Evolutionary conservation across 2,888 invertebrate species (phyloP).

Genomic region (Plebejus melissa): DNA sequence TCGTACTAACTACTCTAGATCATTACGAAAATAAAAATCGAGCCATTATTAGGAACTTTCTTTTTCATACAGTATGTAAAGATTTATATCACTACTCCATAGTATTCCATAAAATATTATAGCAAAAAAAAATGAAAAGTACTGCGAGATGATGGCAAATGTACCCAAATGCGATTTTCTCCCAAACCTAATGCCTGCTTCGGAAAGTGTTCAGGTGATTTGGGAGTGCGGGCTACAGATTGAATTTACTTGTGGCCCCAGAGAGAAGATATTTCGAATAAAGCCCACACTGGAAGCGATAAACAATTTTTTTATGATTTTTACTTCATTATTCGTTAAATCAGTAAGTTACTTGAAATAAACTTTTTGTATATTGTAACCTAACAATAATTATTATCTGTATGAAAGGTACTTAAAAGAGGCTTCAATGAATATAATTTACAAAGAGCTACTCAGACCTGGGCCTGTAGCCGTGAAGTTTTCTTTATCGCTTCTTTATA

Average conservation of each 20-base stretch:
- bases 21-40: neutral
- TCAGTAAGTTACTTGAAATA: no score
- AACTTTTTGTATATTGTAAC: no score
- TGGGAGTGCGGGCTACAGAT: conserved; percentile 71
- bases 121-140: conserved; percentile 27
- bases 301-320: conserved; percentile 23
- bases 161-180: conserved; percentile 69
- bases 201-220: conserved; percentile 71
- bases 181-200: conserved; percentile 57
- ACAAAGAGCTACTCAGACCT: no score
- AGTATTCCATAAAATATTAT: conserved; percentile 25
- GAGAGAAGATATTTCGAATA: conserved; percentile 51
- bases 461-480: no score
- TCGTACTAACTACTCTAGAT: neutral
- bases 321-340: no score
- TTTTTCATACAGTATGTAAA: neutral
- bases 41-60: neutral
- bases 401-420: no score
- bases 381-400: no score
- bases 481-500: no score
- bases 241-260: conserved; percentile 66
- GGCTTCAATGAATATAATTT: no score
- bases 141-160: conserved; percentile 48
- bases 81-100: neutral
- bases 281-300: conserved; percentile 36